Percentiles rank a stretch among this genome's conserved stretches.
Conservation (phyloP, 2,113 vertebrate genomes). For the Anguilla japonica region DNA sequence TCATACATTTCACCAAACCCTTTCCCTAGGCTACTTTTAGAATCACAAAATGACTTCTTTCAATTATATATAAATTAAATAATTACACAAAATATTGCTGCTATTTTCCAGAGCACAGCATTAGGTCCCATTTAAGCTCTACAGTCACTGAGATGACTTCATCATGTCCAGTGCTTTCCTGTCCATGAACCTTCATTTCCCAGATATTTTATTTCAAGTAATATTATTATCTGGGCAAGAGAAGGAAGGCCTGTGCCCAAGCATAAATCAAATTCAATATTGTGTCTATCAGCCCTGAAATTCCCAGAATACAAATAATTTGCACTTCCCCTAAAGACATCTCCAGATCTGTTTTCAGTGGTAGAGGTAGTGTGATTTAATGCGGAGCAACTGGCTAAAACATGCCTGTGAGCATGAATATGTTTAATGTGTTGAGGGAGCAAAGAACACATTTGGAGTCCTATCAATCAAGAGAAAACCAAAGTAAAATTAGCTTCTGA, state of each 20-base stretch:
- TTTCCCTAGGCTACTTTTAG: neutral
- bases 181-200: neutral
- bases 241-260: neutral
- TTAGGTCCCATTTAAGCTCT: neutral
- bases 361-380: slow-evolving; percentile 19
- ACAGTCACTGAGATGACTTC: neutral
- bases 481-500: neutral
- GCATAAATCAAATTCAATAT: slow-evolving; percentile 10
- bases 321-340: neutral
- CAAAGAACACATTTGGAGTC: slow-evolving; percentile 3
- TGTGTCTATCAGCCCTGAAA: slow-evolving; percentile 6
- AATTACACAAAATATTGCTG: neutral
- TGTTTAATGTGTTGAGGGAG: slow-evolving; percentile 2
- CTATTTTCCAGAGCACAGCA: neutral
- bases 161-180: neutral
- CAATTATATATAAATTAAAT: neutral
- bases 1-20: neutral
- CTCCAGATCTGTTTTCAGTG: neutral
- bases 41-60: neutral
- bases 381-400: neutral
- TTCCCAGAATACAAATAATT: slow-evolving; percentile 9
- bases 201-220: neutral
- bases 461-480: slow-evolving; percentile 3
- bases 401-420: neutral
- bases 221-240: slow-evolving; percentile 19